Percentiles rank a stretch among this genome's conserved stretches.
Evolutionary conservation across 2,888 invertebrate genomes (phyloP).

Genomic region (Netelia inedita): DNA sequence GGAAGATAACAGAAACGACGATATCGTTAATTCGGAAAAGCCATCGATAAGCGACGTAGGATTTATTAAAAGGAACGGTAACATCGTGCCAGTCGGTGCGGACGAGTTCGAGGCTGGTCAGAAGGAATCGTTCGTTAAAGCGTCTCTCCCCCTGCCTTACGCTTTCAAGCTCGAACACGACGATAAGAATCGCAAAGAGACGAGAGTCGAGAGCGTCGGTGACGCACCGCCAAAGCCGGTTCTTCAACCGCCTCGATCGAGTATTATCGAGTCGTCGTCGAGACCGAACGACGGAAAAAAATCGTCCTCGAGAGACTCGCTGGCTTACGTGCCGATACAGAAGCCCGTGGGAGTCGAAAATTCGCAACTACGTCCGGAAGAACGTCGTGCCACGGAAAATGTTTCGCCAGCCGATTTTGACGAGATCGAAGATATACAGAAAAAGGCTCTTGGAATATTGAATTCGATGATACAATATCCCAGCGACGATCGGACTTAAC

Average conservation of each 20-base stretch:
- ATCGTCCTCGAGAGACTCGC: conserved; percentile 64
- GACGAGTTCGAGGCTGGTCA: conserved; percentile 71
- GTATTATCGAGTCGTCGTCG: conserved; percentile 48
- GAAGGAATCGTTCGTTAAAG: conserved; percentile 27
- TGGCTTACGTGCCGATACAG: conserved; percentile 64
- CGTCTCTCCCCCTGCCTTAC: conserved; percentile 73
- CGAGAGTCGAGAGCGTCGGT: conserved; percentile 63
- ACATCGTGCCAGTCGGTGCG: conserved; percentile 78
- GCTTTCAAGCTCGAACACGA: conserved; percentile 50
- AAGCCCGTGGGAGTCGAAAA: conserved; percentile 66
- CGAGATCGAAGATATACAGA: conserved; percentile 70
- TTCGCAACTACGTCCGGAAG: conserved; percentile 51
- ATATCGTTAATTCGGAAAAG: conserved; percentile 51
- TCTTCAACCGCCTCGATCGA: conserved; percentile 69
- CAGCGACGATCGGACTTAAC: not conserved
- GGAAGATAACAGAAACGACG: conserved; percentile 61
- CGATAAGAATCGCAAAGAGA: conserved; percentile 42
- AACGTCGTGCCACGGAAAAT: conserved; percentile 24
- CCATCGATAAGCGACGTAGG: conserved; percentile 66
- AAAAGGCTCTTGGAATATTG: conserved; percentile 69
- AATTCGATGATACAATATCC: not conserved
- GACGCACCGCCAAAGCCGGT: conserved; percentile 68
- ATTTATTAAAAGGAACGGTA: conserved; percentile 76
- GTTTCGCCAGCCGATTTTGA: conserved; percentile 61
- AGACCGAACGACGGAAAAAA: conserved; percentile 44